These are phyloP conservation scores for Trinectes maculatus DNA, from an alignment of 2,113 vertebrate species.

Conservation along the genomic window DNA sequence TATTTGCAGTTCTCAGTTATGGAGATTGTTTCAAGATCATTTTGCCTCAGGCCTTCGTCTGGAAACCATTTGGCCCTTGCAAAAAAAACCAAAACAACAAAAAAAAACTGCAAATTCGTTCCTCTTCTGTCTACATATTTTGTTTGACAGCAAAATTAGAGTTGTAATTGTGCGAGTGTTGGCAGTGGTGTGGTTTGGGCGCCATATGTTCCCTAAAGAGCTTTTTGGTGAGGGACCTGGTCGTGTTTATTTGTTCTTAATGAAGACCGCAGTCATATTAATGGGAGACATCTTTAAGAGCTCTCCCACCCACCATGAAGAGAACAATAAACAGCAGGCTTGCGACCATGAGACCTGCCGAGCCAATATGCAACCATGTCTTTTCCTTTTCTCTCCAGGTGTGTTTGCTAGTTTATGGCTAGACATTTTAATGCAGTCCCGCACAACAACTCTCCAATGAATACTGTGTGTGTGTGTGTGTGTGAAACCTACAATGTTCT, in stretches of 20 bases:
- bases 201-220: constrained; percentile 50
- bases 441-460: not conserved
- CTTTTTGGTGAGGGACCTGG: constrained; percentile 24
- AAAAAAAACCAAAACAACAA: constrained; percentile 13
- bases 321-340: constrained; percentile 64
- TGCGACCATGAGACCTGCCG: not conserved
- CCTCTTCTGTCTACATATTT: constrained; percentile 48
- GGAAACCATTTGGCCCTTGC: constrained; percentile 52
- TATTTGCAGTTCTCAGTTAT: constrained; percentile 12
- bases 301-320: constrained; percentile 52
- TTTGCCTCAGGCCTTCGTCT: constrained; percentile 33
- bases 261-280: constrained; percentile 63
- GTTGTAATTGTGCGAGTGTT: constrained; percentile 62
- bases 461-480: not conserved
- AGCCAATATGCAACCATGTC: not conserved
- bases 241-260: constrained; percentile 71
- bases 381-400: not conserved
- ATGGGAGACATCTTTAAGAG: constrained; percentile 62
- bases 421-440: not conserved
- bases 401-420: constrained; percentile 5
- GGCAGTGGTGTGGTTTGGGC: constrained; percentile 53
- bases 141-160: constrained; percentile 56
- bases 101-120: constrained; percentile 6
- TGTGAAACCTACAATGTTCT: not conserved
- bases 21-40: constrained; percentile 41